Base-by-base conservation (phyloP, 2,797 vertebrate species). In the Siniperca undulata region DNA sequence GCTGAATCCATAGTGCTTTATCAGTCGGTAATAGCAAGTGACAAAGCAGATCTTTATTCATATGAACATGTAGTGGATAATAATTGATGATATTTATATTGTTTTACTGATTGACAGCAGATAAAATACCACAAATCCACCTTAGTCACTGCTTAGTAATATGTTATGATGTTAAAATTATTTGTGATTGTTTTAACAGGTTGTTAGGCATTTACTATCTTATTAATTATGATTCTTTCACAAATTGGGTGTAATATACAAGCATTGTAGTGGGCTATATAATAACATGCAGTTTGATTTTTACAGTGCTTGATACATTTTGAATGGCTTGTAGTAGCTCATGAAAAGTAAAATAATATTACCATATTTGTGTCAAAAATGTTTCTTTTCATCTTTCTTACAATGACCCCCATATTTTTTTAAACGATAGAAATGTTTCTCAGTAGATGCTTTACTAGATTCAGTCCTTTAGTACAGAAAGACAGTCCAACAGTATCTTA, bases 361-460 rank as follows among this genome's bases (percentile, higher is more conserved):
- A 42, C 11, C 40, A 42, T 42, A 12, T n/a, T 34, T 65, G 40
- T 69, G 7, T 52, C 30, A 59, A 40, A 69, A 61, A 42, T 61
- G 38, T 59, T 52, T 74, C 1, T 19, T 68, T 69, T 53, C n/a
- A 59, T 68, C 20, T 68, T 16, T 50, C 36, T 56, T 14, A 14
- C 27, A 34, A 0, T 3, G 17, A 1, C 20, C 38, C 20, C 5
- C 36, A 30, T 30, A 40, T 6, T 7, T 7, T 40, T 22, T 40
- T n/a, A 40, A 40, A 40, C 46, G 58, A 69, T 30, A 24, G 30
- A 30, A 36, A 74, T 70, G 19, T 75, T 58, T 42, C 42, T 59
- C 30, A 22, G 62, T 67, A 62, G 5, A 61, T 62, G 20, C 30
- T 70, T 62, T 27, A 55, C 24, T 20, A 22, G 5, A 64, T 48